Conservation (phyloP, 2,113 vertebrate species). For the Columba livia region DNA sequence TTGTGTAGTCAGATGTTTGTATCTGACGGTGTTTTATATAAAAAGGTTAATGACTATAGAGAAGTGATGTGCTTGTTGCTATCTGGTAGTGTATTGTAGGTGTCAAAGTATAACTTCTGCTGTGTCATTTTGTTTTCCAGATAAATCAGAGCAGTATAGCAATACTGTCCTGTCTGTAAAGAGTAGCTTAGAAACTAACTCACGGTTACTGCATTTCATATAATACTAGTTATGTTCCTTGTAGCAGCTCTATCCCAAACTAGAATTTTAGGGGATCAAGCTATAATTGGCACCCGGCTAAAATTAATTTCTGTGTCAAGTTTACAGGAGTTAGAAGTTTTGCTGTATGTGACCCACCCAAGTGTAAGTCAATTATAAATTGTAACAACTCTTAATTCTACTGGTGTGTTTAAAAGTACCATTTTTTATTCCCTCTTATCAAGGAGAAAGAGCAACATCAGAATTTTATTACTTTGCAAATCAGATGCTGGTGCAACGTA, state of each 20-base stretch:
- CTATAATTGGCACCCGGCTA: neutral
- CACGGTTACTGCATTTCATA: neutral
- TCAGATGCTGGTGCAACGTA: neutral
- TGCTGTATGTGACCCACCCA: neutral
- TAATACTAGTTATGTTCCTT: neutral
- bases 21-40: neutral
- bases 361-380: neutral
- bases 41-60: neutral
- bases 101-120: neutral
- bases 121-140: neutral
- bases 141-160: neutral
- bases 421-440: neutral
- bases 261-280: neutral
- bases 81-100: neutral
- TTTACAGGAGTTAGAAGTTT: neutral
- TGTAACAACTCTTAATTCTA: neutral
- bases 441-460: neutral
- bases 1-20: neutral
- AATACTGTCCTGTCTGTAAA: neutral
- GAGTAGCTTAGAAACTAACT: neutral
- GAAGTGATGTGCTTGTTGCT: neutral
- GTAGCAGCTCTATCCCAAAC: neutral
- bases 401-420: neutral
- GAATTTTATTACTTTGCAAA: neutral
- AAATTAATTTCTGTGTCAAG: neutral